phyloP scores from a whole-genome alignment of 2,113 vertebrate genomes.

The Vulpes vulpes region DNA sequence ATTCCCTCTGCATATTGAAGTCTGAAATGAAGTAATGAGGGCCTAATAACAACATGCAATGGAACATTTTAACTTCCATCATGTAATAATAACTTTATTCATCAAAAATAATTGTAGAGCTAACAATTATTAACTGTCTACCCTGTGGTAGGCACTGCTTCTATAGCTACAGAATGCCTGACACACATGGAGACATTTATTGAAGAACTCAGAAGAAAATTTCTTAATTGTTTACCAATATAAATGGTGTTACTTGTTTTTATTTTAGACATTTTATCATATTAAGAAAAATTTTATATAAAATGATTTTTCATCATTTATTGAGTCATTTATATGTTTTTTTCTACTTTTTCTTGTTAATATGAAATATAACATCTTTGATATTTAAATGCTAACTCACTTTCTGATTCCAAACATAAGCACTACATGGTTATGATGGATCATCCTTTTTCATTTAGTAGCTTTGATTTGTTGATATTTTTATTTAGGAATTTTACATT shows the following conservation, averaged over 20 bases:
- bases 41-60: background rate
- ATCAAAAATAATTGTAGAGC: background rate
- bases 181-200: background rate
- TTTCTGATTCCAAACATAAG: background rate
- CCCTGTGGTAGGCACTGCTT: background rate
- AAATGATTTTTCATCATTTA: background rate
- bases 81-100: background rate
- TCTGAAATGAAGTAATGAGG: background rate
- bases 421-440: background rate
- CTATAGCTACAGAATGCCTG: background rate
- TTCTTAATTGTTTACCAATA: background rate
- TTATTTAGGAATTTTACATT: background rate
- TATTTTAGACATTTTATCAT: background rate
- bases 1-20: background rate
- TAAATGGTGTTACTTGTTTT: background rate
- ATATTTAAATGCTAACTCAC: background rate
- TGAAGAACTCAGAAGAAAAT: background rate
- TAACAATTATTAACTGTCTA: background rate
- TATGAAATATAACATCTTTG: background rate
- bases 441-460: background rate
- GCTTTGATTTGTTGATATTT: background rate
- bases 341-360: background rate
- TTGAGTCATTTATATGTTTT: background rate
- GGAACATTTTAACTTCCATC: background rate
- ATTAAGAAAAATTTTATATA: background rate